phyloP scores from a whole-genome alignment of 2,113 vertebrate species.

The Microtus pennsylvanicus region DNA sequence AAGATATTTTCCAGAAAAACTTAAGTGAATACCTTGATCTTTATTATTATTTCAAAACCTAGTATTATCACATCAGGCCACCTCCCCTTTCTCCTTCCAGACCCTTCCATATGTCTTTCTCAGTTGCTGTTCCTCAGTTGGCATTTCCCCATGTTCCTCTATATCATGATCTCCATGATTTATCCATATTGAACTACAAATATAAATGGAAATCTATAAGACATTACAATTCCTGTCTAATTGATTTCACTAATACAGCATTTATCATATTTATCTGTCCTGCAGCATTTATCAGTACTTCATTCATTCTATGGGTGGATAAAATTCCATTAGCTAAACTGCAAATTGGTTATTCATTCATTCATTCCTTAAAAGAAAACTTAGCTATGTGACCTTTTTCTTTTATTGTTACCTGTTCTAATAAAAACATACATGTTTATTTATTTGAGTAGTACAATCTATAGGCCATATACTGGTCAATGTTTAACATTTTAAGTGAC shows the following conservation, averaged over 20 bases:
- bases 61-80: not conserved
- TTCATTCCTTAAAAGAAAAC: not conserved
- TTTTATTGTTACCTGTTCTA: not conserved
- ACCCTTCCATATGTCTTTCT: not conserved
- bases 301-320: not conserved
- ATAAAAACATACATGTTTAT: not conserved
- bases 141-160: not conserved
- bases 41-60: not conserved
- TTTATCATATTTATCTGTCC: not conserved
- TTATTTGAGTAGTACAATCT: not conserved
- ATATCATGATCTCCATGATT: not conserved
- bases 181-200: not conserved
- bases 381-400: not conserved
- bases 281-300: not conserved
- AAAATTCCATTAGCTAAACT: not conserved
- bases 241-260: not conserved
- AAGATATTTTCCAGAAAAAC: not conserved
- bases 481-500: not conserved
- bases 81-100: not conserved
- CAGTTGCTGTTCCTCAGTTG: fast-evolving
- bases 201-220: not conserved
- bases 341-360: not conserved
- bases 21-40: not conserved
- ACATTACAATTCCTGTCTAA: not conserved
- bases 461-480: not conserved